Base-by-base conservation (phyloP, 1,140 invertebrate genomes). In the Tetramorium parvispinum region DNA sequence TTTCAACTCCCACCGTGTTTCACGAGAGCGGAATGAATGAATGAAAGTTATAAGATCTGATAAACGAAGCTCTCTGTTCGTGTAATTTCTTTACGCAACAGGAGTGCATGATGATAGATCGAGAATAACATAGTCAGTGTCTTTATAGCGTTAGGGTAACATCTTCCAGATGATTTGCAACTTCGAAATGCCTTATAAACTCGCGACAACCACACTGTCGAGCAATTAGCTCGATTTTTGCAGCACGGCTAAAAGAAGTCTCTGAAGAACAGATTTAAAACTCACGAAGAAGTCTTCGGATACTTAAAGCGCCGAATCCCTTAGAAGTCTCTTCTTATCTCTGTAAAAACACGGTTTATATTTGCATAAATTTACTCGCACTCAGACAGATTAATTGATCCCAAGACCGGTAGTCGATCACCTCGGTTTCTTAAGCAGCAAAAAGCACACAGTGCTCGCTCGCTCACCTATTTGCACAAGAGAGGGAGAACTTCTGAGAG, bases 311-410 rank as follows among this genome's bases (percentile, higher is more conserved):
- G 32, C 16, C n/a, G 24, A 18, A 65, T n/a, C 16, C 0, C 18
- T 18, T 40, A n/a, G 8, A 40, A 65, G 18, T 40, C 18, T 3
- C 32, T 65, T n/a, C 32, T n/a, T 49, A 49, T 49, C 66, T 70
- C 51, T 43, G 27, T 63, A 24, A 24, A 73, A 43, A 57, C 3
- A 57, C 65, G 10, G 43, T 49, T 32, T 32, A 27, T n/a, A 57
- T 73, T 73, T 82, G 79, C 53, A 82, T 59, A 37, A 82, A 82
- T 82, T 59, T 57, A 5, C 8, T 46, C 51, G 51, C 24, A 46
- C 6, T 73, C 68, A 46, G 40, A 73, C 13, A 4, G 75, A 59
- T 46, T 57, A 49, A 75, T 75, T 55, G 55, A 73, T 66, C 27
- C 46, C 1, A n/a, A n/a, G 13, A 43, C n/a, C 68, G 18, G 24